Base-by-base conservation (phyloP, 2,888 invertebrate genomes). In the Pheosia gnoma region DNA sequence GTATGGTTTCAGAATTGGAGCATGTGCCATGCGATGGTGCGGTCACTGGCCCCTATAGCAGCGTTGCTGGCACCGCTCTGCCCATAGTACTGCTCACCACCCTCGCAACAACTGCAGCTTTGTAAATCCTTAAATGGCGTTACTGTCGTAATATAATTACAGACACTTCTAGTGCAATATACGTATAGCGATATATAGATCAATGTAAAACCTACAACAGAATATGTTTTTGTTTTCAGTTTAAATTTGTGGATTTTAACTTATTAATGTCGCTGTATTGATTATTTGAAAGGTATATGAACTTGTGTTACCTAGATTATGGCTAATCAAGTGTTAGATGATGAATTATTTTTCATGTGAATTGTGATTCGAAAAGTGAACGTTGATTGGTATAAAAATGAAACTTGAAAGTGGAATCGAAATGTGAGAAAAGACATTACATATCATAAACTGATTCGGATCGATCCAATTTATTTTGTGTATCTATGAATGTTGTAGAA, bases 21-120 rank as follows among this genome's bases (percentile, higher is more conserved):
- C 91, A 88, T 59, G 90, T 88, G 9, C 93, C 94, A 4, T 94
- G 94, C 65, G 94, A 94, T 60, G 89, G 94, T 5, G 94, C 94
- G 3, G 93, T 94, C 4, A 94, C 94, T 0, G 93, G 93, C 0
- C 93, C 92, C 0, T 92, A 93, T 74, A 94, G 94, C 79, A 94
- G 93, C 71, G 90, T 92, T 0, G 93, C 93, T 0, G 91, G 90
- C 13, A 91, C 92, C 0, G 88, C 88, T 8, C 77, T 93, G 25
- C 93, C 93, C 0, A 78, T 93, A 55, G 79, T 91, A 51, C 74
- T 93, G 57, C 83, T 93, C 7, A 93, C 90, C 7, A 86, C 93
- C 1, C 83, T 93, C 1, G 93, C 93, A 3, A 91, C 88, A n/a
- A 89, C 92, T 0, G 81, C 86, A 8, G 89, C 93, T n/a, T 77